These are phyloP conservation scores for Agrotis puta DNA, from an alignment of 2,888 invertebrate species.

Conservation along the genomic window DNA sequence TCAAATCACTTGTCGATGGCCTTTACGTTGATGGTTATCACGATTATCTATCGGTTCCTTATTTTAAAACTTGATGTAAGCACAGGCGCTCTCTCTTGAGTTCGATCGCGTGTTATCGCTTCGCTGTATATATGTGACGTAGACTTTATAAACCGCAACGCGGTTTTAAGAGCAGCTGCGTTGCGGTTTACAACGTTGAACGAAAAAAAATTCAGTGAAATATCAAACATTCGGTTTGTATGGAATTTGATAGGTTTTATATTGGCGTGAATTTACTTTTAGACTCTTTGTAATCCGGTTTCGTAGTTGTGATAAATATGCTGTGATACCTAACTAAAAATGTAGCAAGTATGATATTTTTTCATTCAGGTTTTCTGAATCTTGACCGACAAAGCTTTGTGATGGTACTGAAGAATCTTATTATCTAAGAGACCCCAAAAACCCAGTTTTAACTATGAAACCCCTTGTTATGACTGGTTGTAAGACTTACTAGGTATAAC, in stretches of 20 bases:
- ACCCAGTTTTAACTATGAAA: too few relatives aligned
- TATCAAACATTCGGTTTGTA: conserved; percentile 23
- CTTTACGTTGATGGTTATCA: too few relatives aligned
- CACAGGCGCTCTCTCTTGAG: too few relatives aligned
- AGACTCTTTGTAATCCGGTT: background rate
- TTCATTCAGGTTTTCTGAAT: background rate
- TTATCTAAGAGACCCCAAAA: too few relatives aligned
- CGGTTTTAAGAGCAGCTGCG: conserved; percentile 24
- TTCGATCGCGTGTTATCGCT: background rate
- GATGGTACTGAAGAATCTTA: background rate
- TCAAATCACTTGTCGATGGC: background rate
- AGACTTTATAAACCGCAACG: conserved; percentile 22
- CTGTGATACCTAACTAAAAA: background rate
- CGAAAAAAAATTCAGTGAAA: conserved; percentile 26
- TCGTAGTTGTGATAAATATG: background rate
- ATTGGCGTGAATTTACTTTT: conserved; percentile 9
- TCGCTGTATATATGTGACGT: background rate
- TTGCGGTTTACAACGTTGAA: conserved; percentile 23
- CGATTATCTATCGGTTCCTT: too few relatives aligned
- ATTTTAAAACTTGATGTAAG: too few relatives aligned
- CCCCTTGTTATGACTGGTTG: too few relatives aligned
- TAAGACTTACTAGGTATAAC: too few relatives aligned
- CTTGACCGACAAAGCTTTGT: too few relatives aligned
- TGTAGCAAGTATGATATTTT: background rate
- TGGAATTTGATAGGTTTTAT: background rate